Conservation (phyloP, 2,113 vertebrate species). For the Ia io region DNA sequence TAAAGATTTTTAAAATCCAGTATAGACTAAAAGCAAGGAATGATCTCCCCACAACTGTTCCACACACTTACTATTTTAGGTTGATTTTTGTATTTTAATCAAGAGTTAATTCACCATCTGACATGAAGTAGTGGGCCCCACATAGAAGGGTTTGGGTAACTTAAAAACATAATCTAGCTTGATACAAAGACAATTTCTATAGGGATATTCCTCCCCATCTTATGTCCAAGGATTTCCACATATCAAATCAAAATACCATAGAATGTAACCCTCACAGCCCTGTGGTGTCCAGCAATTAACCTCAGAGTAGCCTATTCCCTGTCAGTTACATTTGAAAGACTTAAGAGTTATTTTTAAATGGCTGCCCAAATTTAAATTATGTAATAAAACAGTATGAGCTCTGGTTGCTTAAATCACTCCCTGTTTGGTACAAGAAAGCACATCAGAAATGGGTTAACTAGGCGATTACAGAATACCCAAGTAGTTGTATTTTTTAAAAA, state of each 20-base stretch:
- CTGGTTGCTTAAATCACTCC: neutral
- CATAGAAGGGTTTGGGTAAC: neutral
- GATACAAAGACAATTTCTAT: neutral
- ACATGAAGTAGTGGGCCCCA: neutral
- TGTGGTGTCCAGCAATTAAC: neutral
- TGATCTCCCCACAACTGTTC: neutral
- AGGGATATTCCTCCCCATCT: neutral
- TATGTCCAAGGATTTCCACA: neutral
- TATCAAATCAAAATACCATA: neutral
- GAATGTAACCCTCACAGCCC: neutral
- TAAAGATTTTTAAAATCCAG: neutral
- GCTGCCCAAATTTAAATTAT: neutral
- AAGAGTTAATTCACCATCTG: conserved; percentile 13
- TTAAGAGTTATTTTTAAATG: conserved; percentile 48
- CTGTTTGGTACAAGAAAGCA: neutral
- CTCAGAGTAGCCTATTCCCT: neutral
- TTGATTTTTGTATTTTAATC: conserved; percentile 18
- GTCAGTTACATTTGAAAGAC: conserved; percentile 6
- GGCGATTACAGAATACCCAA: neutral
- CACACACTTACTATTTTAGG: neutral
- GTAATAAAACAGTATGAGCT: conserved; percentile 1
- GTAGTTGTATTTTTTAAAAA: conserved; percentile 32
- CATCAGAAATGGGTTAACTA: conserved; percentile 40
- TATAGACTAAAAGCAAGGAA: neutral
- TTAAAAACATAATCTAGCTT: neutral